Evolutionary conservation across 2,888 invertebrate genomes (phyloP), one percentile per base, ranked within the genome.

Genomic region (Scaptomyza cyrtandrae): DNA sequence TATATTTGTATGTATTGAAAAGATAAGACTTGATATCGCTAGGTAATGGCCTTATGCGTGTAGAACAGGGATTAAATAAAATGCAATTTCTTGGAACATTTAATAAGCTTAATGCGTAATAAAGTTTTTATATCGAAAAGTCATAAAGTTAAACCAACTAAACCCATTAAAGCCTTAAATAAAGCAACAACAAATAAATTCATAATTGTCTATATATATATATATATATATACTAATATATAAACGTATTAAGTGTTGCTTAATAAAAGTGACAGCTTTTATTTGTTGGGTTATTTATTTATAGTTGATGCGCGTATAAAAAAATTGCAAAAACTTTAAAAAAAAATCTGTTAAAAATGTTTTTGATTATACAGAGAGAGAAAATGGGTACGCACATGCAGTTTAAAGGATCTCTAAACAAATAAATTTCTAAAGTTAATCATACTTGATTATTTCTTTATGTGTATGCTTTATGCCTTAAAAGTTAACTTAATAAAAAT

Each of bases 301-400:
- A 79, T 82, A 87, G 76, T 82, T 63, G 67, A 78, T 85, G 88
- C 66, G 88, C 79, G 55, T 82, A 82, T 87, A 72, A 78, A 87
- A 78, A 16, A 14, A 19, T 70, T 58, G 77, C 37, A 62, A 67
- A 11, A 41, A 14, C 29, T 61, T 29, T 37, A 11, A 35, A 37
- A n/a, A 37, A n/a, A n/a, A n/a, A n/a, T n/a, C n/a, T n/a, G n/a
- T n/a, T n/a, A n/a, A n/a, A 45, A 19, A 19, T 19, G 19, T 19
- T 19, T 61, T 64, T 52, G 37, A 14, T 33, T 39, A 33, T 19
- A 9, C 49, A 49, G 3, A 3, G 16, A 33, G 13, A 49, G 13
- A 49, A 33, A 33, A 16, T 5, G 24, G 3, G 3, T 24, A 24
- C 24, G 24, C 24, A 24, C 24, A 24, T 24, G 3, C 3, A 5